Evolutionary conservation across 2,888 invertebrate genomes (phyloP).

Genomic region (Glyphotaelius pellucidus): DNA sequence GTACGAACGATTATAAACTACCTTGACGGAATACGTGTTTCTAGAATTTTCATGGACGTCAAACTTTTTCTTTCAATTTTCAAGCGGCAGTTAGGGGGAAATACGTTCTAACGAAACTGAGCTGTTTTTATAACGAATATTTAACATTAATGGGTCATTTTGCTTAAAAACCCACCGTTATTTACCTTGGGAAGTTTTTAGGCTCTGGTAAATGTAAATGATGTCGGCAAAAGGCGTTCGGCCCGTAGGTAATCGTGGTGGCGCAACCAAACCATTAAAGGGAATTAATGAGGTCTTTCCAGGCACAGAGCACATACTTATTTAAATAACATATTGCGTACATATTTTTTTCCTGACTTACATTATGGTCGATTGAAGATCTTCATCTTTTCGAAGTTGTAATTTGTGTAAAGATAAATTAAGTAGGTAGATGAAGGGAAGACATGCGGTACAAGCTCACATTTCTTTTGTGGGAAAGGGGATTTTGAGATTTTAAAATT

Average conservation of each 20-base stretch:
- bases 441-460: neutral
- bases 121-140: constrained; percentile 42
- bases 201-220: constrained; percentile 38
- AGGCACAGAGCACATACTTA: constrained; percentile 22
- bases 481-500: neutral
- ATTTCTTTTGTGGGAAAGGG: neutral
- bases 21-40: neutral
- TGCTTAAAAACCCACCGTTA: constrained; percentile 44
- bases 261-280: constrained; percentile 30
- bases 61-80: constrained; percentile 28
- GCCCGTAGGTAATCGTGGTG: constrained; percentile 4
- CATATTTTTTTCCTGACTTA: neutral
- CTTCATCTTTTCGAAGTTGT: neutral
- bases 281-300: constrained; percentile 39
- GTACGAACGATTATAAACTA: neutral
- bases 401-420: neutral
- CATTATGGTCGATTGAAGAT: neutral
- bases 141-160: constrained; percentile 44
- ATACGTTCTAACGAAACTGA: constrained; percentile 43
- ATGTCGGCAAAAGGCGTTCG: constrained; percentile 29
- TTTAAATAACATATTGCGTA: constrained; percentile 15
- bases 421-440: neutral
- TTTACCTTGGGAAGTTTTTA: constrained; percentile 36
- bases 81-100: constrained; percentile 33
- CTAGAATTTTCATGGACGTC: neutral